These are phyloP conservation scores for Leuciscus waleckii DNA, from an alignment of 2,797 vertebrate species.

Conservation along the genomic window DNA sequence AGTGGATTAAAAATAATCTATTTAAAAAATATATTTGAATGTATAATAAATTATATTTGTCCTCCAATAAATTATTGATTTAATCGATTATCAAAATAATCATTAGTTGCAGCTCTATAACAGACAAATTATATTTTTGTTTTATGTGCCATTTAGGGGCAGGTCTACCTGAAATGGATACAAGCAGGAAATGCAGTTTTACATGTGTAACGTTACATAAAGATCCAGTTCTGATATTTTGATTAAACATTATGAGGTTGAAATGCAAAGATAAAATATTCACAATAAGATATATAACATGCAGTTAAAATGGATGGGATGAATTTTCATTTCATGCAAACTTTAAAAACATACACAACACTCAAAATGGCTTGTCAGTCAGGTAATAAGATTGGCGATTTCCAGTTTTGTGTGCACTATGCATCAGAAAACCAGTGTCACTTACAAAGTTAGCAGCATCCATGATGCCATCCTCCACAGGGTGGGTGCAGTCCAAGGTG, in stretches of 20 bases:
- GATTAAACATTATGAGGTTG: not conserved
- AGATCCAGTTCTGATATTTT: not conserved
- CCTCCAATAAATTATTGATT: too few relatives aligned
- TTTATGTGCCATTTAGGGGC: not conserved
- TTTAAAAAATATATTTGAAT: too few relatives aligned
- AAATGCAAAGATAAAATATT: not conserved
- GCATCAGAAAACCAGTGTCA: slow-evolving; percentile 35
- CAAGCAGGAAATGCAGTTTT: not conserved
- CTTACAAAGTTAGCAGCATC: slow-evolving; percentile 98
- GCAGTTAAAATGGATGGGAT: not conserved
- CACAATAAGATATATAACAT: not conserved
- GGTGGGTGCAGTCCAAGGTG: slow-evolving; percentile 97
- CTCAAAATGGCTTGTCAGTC: not conserved
- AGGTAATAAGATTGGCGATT: not conserved
- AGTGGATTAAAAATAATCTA: too few relatives aligned
- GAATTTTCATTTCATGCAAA: not conserved
- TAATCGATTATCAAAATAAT: too few relatives aligned
- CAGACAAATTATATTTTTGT: not conserved
- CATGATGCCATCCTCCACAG: slow-evolving; percentile 99
- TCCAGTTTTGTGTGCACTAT: not conserved
- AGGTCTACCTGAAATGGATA: not conserved
- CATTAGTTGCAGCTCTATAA: too few relatives aligned
- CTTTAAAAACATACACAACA: not conserved
- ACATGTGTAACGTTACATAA: not conserved
- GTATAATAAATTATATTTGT: too few relatives aligned